Evolutionary conservation across 2,113 vertebrate genomes (phyloP), one percentile per base, ranked within the genome.

Genomic region (Hemibagrus wyckioides): DNA sequence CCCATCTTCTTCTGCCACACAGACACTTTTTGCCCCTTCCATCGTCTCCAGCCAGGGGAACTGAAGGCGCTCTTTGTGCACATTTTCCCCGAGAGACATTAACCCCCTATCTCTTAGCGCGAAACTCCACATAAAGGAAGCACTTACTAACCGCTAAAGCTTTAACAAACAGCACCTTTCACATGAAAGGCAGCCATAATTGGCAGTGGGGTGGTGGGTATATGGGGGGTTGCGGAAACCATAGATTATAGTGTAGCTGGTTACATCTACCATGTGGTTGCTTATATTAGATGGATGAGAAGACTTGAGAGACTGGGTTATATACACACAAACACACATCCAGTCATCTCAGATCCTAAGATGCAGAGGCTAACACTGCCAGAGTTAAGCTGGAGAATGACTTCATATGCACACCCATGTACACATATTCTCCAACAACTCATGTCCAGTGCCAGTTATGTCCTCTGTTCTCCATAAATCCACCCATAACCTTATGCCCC

Each of bases 81-180:
- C 83, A 30, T 91, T 57, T 39, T 94, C 93, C 92, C 94, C 92
- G 91, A 92, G 94, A 95, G 93, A 95, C 92, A 94, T 95, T 94
- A 94, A 94, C 93, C 94, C 90, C 91, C 90, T 90, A 92, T 92
- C 92, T 91, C 87, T 56, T 25, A 33, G 54, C 73, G 91, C 87
- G 90, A 61, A 79, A 90, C 90, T 93, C 91, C 36, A 91, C 93
- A 95, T 93, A 95, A 95, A 94, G 94, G 92, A 94, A 94, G 93
- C 92, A 94, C 94, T 95, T 95, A 95, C 93, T 91, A 94, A 94
- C 93, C 90, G 89, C 94, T 94, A 94, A 94, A 94, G 93, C 92
- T 91, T 94, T 94, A 94, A 94, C 93, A 95, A 94, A 94, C 92
- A 93, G 87, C 80, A 92, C 90, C 93, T 94, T 95, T 94, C 92